A percentile compares a stretch with the other conserved stretches of the same genome.
Conservation (phyloP, 2,888 invertebrate species). For the Epinotia demarniana region DNA sequence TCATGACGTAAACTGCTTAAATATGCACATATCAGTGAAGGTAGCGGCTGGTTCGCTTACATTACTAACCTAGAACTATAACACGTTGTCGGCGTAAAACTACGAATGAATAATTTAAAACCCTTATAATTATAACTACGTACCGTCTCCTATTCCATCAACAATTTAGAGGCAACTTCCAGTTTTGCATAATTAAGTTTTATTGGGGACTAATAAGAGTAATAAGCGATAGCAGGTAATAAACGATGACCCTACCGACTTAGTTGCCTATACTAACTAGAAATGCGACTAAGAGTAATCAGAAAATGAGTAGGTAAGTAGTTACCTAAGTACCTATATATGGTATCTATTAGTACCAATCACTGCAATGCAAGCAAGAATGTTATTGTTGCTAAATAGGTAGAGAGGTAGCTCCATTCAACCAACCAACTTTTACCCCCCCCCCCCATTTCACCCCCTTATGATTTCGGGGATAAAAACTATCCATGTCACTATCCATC, state of each 20-base stretch:
- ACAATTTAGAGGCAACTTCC: too few relatives aligned
- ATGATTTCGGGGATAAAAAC: too few relatives aligned
- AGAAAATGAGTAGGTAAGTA: not conserved
- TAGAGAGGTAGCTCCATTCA: too few relatives aligned
- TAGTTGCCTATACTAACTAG: too few relatives aligned
- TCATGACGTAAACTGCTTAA: not conserved
- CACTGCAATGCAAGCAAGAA: not conserved
- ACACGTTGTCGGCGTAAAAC: not conserved
- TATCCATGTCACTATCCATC: too few relatives aligned
- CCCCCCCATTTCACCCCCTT: too few relatives aligned
- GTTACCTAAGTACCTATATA: not conserved
- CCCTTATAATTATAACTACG: not conserved
- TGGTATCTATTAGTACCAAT: not conserved
- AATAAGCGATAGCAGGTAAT: too few relatives aligned
- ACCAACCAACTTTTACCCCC: too few relatives aligned
- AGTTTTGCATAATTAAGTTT: too few relatives aligned
- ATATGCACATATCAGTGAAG: not conserved
- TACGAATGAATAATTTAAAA: conserved; percentile 22
- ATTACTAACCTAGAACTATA: conserved; percentile 13
- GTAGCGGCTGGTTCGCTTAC: not conserved
- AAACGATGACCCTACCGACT: too few relatives aligned
- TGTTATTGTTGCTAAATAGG: not conserved
- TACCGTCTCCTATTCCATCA: too few relatives aligned
- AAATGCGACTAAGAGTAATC: not conserved
- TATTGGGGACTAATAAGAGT: too few relatives aligned